Percentiles rank a stretch among this genome's conserved stretches.
These are phyloP conservation scores for Myodes glareolus DNA, from an alignment of 2,113 vertebrate genomes.

Conservation along the genomic window DNA sequence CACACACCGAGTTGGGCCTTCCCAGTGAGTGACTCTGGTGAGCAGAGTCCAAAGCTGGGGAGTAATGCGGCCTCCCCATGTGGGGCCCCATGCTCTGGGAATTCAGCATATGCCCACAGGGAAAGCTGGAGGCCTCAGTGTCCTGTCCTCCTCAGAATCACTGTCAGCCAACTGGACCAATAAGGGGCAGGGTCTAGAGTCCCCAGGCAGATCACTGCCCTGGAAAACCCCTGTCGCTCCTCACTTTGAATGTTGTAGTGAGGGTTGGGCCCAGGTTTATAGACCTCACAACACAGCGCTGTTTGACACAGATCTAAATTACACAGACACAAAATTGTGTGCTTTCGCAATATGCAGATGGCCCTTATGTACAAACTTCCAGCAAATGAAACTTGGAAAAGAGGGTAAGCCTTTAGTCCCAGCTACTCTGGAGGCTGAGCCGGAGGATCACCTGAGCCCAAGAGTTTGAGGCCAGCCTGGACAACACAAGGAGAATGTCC, in stretches of 20 bases:
- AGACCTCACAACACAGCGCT: not conserved
- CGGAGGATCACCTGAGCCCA: not conserved
- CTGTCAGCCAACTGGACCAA: not conserved
- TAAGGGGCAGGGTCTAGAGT: not conserved
- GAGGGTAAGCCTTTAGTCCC: not conserved
- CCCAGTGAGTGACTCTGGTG: not conserved
- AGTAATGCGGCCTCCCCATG: not conserved
- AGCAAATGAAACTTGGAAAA: not conserved
- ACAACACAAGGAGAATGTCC: not conserved
- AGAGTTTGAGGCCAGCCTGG: not conserved
- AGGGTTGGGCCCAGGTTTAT: not conserved
- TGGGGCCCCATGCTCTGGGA: accelerated
- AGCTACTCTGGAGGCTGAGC: not conserved
- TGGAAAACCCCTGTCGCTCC: not conserved
- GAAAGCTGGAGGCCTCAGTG: not conserved
- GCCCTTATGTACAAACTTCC: not conserved
- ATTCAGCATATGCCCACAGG: not conserved
- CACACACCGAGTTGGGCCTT: not conserved
- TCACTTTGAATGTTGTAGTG: not conserved
- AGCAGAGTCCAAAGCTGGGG: not conserved
- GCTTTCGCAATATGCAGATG: not conserved
- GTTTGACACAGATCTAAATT: not conserved
- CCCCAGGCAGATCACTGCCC: not conserved
- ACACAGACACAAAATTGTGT: not conserved
- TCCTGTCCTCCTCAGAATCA: not conserved